These are phyloP conservation scores for Bubo scandiacus DNA, from an alignment of 2,113 vertebrate genomes.

Conservation along the genomic window DNA sequence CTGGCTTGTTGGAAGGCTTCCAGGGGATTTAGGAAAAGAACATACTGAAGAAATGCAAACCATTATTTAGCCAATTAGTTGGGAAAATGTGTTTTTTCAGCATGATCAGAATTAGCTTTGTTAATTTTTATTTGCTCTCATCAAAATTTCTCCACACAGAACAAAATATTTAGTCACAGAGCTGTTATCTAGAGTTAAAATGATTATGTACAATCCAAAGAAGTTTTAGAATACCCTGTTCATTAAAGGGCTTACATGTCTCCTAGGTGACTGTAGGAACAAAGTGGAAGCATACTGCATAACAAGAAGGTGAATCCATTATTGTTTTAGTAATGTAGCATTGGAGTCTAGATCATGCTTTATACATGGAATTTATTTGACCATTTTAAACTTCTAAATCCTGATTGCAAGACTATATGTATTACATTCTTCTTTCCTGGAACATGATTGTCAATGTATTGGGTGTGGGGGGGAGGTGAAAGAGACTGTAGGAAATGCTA, in stretches of 20 bases:
- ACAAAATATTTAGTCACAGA: constrained; percentile 11
- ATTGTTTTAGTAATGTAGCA: not conserved
- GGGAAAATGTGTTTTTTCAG: constrained; percentile 37
- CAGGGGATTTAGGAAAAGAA: not conserved
- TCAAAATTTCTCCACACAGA: constrained; percentile 10
- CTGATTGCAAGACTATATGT: not conserved
- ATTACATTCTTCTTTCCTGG: not conserved
- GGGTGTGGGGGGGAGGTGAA: not conserved
- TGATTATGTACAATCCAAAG: not conserved
- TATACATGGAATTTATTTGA: not conserved
- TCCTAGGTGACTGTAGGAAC: constrained; percentile 14
- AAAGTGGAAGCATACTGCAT: not conserved
- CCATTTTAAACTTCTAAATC: not conserved
- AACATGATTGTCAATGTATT: not conserved
- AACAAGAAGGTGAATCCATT: not conserved
- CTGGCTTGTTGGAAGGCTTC: constrained; percentile 38
- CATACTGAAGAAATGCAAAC: not conserved
- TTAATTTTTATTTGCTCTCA: constrained; percentile 62
- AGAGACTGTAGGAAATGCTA: not conserved
- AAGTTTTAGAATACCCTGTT: constrained; percentile 43
- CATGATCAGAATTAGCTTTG: constrained; percentile 1
- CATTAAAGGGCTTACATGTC: constrained; percentile 13
- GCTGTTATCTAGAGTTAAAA: constrained; percentile 36
- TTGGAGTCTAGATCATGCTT: not conserved
- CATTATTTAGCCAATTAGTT: constrained; percentile 47